A percentile compares a stretch with the other conserved stretches of the same genome.
phyloP scores from a whole-genome alignment of 2,888 invertebrate genomes.

The Polymixis lichenea region DNA sequence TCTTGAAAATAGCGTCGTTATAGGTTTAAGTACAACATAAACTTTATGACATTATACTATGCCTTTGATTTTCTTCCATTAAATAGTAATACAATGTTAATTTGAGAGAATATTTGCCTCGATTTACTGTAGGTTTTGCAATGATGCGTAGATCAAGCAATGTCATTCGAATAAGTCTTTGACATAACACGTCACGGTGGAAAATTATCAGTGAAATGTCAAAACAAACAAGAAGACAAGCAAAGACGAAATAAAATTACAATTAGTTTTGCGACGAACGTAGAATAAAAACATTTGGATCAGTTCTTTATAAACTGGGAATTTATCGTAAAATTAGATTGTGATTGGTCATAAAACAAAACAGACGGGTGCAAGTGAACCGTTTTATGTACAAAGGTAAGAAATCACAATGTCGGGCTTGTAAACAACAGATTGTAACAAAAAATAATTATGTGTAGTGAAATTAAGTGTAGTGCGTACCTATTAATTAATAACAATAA shows the following conservation, averaged over 20 bases:
- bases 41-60: neutral
- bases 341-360: conserved; percentile 13
- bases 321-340: neutral
- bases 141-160: neutral
- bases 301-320: neutral
- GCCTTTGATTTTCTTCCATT: neutral
- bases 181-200: neutral
- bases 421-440: neutral
- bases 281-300: neutral
- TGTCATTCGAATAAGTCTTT: neutral
- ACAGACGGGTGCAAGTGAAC: conserved; percentile 3
- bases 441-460: neutral
- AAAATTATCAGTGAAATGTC: conserved; percentile 33
- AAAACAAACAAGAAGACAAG: conserved; percentile 37
- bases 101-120: neutral
- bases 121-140: neutral
- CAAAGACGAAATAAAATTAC: neutral
- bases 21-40: neutral
- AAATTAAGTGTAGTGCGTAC: neutral
- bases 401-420: neutral
- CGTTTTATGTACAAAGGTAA: neutral
- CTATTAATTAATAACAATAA: neutral
- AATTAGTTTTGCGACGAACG: conserved; percentile 11
- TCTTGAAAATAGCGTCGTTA: neutral
- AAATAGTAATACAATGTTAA: neutral